These are phyloP conservation scores for Trematocara stigmaticum DNA, from an alignment of 2,113 vertebrate genomes.

Conservation along the genomic window DNA sequence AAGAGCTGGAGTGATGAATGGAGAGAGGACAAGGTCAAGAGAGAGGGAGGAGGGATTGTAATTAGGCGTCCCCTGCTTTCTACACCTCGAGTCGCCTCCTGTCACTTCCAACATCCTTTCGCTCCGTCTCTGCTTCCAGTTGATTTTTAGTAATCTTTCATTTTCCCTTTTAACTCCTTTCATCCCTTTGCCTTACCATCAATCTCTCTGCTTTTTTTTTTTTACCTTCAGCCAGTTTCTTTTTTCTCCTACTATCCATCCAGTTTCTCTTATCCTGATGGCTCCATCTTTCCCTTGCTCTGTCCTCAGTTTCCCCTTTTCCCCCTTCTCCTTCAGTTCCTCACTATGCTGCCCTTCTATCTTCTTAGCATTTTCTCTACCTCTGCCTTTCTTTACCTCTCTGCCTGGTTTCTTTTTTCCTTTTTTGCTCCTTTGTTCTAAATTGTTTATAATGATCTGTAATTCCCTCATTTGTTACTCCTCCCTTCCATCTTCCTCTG, in stretches of 20 bases:
- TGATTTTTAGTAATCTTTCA: not conserved
- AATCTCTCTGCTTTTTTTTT: not conserved
- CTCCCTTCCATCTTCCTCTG: not conserved
- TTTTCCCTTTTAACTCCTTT: not conserved
- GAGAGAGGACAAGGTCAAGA: slow-evolving; percentile 27
- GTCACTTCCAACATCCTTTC: not conserved
- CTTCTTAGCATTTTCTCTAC: not conserved
- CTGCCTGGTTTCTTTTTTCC: not conserved
- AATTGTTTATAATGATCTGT: not conserved
- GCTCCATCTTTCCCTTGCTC: not conserved
- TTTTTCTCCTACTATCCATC: not conserved
- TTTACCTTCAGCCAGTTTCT: not conserved
- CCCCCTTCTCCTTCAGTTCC: not conserved
- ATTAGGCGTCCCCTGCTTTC: not conserved
- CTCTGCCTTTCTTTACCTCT: not conserved
- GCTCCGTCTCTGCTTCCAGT: not conserved
- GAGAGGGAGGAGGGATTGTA: not conserved
- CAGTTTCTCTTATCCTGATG: not conserved
- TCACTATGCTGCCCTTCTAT: not conserved
- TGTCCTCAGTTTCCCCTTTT: not conserved
- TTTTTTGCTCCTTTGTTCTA: not conserved
- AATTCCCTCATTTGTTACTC: not conserved
- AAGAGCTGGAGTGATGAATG: slow-evolving; percentile 14
- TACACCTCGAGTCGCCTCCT: not conserved
- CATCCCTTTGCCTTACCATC: not conserved